Percentiles rank a stretch among this genome's conserved stretches.
These are phyloP conservation scores for Sorex fumeus DNA, from an alignment of 2,113 vertebrate species.

Conservation along the genomic window DNA sequence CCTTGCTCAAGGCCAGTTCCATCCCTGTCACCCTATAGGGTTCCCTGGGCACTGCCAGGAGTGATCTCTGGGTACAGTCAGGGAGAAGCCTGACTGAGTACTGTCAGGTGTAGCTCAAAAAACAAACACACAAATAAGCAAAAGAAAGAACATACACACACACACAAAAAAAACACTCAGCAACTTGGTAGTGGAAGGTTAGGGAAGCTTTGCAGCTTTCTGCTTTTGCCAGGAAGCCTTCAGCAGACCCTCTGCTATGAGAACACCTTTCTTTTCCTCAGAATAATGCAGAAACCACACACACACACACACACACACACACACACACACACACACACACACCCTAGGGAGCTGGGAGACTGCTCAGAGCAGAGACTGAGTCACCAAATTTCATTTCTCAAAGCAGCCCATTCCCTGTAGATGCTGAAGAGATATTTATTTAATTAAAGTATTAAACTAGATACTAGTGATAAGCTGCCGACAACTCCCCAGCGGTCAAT, in stretches of 20 bases:
- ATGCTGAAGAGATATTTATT: neutral
- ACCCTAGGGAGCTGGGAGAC: neutral
- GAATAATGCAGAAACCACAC: too few species aligned
- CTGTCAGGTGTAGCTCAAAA: too few species aligned
- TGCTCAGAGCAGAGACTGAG: neutral
- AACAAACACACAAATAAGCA: too few species aligned
- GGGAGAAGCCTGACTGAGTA: too few species aligned
- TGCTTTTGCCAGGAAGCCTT: neutral
- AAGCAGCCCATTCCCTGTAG: neutral
- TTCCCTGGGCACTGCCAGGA: too few species aligned
- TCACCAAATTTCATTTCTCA: neutral
- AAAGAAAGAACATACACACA: too few species aligned
- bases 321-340: too few species aligned
- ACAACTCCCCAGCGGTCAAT: neutral
- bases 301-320: too few species aligned
- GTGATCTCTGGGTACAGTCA: too few species aligned
- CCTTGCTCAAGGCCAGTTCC: too few species aligned
- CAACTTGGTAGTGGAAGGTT: neutral
- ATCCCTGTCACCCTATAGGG: too few species aligned
- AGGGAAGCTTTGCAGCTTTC: neutral
- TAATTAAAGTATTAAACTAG: conserved; percentile 14
- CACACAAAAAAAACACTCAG: neutral
- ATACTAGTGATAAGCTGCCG: neutral
- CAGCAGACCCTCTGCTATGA: neutral
- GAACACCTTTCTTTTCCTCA: too few species aligned